Evolutionary conservation across 2,113 vertebrate species (phyloP), one percentile per base, ranked within the genome.

Genomic region (Gallinago jamesoni): DNA sequence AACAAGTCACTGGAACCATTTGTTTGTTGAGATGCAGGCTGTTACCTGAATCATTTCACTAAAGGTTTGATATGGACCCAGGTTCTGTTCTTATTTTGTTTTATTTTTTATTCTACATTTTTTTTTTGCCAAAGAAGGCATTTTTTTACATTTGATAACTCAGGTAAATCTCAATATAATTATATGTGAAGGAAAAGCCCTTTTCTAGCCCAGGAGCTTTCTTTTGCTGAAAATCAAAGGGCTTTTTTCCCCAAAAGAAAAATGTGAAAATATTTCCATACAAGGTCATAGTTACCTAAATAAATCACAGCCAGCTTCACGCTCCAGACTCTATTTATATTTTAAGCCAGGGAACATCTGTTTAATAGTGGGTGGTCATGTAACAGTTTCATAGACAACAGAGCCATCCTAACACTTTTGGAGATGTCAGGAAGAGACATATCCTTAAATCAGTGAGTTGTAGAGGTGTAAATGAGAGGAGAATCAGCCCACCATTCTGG

Each of bases 351-450:
- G 28, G 90, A 97, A 96, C 96, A 96, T 96, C 95, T 97, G 96
- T 97, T 95, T 95, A 94, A 80, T 95, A 86, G 86, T 96, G 95
- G 96, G 96, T 96, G 96, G 96, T 91, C 95, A 95, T 94, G 92
- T 91, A 96, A 76, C 66, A 89, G 63, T 92, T 95, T 93, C 93
- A 70, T 83, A 94, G 95, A 92, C 84, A 87, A 45, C 81, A 91
- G 77, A 93, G 30, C 66, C 91, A 95, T 91, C 89, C 1, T 39
- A 89, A 48, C 57, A 92, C 70, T 53, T 63, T 70, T 90, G 80
- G 78, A 94, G 69, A 69, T 66, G 45, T 89, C 84, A 94, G 62
- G 37, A 94, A 89, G 67, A 41, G 41, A 76, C 84, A 87, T 84
- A 87, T n/a, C 60, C 92, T 69, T 24, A 81, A 92, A 12, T 45